Base-by-base conservation (phyloP, 2,113 vertebrate species). In the Procavia capensis region DNA sequence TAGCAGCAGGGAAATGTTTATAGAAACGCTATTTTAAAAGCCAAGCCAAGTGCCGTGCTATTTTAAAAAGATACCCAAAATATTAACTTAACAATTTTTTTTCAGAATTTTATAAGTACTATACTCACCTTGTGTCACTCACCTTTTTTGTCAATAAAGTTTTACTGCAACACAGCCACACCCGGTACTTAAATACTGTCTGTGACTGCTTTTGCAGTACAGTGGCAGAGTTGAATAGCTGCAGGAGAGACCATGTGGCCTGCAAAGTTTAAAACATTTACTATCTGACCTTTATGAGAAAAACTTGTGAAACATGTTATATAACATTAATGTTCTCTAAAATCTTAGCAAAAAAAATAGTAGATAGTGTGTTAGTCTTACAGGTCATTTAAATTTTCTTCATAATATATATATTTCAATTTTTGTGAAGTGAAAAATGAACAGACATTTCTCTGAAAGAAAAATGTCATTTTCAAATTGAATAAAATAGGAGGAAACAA, bases 21-120 rank as follows among this genome's bases (percentile, higher is more conserved):
- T n/a, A 82, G 29, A 85, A 90, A 85, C 81, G 29, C 43, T 29
- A 83, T 78, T 87, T 78, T 41, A 94, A 87, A 9, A 50, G n/a
- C n/a, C n/a, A n/a, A n/a, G n/a, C n/a, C n/a, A n/a, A n/a, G n/a
- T n/a, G n/a, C n/a, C n/a, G n/a, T n/a, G n/a, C 14, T 50, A 50
- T 50, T 50, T 78, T 41, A 94, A 87, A 9, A 50, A 72, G 17
- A 72, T 87, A 83, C 2, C 3, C 29, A 36, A 63, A 54, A 29
- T 79, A 91, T 79, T 57, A 74, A 80, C 34, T 68, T n/a, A 31
- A 89, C 41, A 59, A 4, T 9, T 81, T 13, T 2, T n/a, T 27
- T 68, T n/a, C 64, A 89, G 47, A 59, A 4, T 9, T 81, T 13
- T 2, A 34, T 72, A 85, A 39, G 14, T 36, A 10, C 54, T 54